Conservation (phyloP, 2,888 invertebrate species). For the Peribatodes rhomboidaria region DNA sequence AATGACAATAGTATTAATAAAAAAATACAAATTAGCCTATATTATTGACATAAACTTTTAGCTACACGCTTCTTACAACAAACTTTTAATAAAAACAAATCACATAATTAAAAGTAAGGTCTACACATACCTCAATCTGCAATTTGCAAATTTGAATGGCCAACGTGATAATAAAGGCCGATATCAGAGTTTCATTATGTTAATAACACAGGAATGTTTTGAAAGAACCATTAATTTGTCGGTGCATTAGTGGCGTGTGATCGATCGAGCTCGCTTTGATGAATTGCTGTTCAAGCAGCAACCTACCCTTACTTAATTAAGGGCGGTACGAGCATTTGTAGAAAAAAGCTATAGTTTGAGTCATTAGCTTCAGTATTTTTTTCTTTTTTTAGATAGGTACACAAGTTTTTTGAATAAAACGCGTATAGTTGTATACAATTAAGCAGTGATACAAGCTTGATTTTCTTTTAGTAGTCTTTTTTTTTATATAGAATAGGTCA, state of each 20-base stretch:
- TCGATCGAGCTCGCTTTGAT: constrained; percentile 69
- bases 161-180: constrained; percentile 50
- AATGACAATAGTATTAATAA: too few species aligned
- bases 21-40: too few species aligned
- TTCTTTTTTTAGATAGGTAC: neutral
- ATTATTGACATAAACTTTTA: too few species aligned
- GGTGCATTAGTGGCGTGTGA: constrained; percentile 68
- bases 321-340: constrained; percentile 11
- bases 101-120: too few species aligned
- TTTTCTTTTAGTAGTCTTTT: too few species aligned
- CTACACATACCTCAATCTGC: neutral
- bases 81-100: too few species aligned
- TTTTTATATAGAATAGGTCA: too few species aligned
- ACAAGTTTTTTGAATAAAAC: neutral
- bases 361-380: constrained; percentile 1
- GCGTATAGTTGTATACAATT: too few species aligned
- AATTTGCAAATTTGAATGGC: constrained; percentile 19
- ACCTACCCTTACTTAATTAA: constrained; percentile 35
- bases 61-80: too few species aligned
- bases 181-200: constrained; percentile 60
- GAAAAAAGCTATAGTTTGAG: neutral
- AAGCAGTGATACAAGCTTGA: too few species aligned
- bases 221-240: constrained; percentile 71
- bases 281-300: constrained; percentile 56
- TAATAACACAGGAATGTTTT: constrained; percentile 63